Conservation (phyloP, 2,888 invertebrate species). For the Phengaris alcon region DNA sequence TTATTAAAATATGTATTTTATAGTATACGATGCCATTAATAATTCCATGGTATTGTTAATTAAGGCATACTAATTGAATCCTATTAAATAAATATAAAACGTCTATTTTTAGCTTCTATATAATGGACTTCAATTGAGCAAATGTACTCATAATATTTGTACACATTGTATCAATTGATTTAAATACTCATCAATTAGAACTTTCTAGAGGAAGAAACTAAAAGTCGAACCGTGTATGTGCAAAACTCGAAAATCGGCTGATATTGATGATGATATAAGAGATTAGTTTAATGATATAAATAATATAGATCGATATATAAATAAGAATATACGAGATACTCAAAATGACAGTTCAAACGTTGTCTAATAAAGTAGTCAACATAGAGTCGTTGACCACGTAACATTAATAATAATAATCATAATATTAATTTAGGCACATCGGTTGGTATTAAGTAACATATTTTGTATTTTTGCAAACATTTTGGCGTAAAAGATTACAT, state of each 20-base stretch:
- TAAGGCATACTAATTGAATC: conserved; percentile 10
- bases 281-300: neutral
- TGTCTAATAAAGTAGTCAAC: too few species aligned
- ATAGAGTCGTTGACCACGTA: too few species aligned
- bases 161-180: neutral
- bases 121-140: neutral
- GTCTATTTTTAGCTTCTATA: conserved; percentile 2
- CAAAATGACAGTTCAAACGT: too few species aligned
- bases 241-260: neutral
- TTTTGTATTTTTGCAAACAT: too few species aligned
- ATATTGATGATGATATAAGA: neutral
- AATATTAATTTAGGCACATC: too few species aligned
- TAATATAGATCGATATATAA: too few species aligned
- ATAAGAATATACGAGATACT: too few species aligned
- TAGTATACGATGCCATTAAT: neutral
- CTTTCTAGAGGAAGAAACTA: neutral
- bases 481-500: too few species aligned
- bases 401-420: too few species aligned
- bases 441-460: too few species aligned
- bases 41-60: neutral
- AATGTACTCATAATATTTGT: neutral
- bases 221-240: neutral
- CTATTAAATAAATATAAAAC: too few species aligned
- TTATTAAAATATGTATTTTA: neutral
- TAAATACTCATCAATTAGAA: neutral